phyloP scores from a whole-genome alignment of 2,113 vertebrate genomes.

The Gobius niger region DNA sequence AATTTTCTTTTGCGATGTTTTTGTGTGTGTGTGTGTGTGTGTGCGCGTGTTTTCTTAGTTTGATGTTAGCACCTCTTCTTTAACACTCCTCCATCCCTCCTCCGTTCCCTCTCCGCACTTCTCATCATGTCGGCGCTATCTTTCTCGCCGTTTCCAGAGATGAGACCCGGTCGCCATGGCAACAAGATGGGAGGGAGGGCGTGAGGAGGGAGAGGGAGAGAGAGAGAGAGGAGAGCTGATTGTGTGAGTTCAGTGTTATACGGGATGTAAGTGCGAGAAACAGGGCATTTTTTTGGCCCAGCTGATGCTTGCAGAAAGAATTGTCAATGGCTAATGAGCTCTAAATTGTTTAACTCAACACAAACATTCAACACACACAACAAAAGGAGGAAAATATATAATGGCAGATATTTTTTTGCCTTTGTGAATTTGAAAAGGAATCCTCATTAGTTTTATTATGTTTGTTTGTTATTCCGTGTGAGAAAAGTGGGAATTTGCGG shows the following conservation, averaged over 20 bases:
- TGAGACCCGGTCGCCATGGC: slow-evolving; percentile 78
- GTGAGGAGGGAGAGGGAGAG: slow-evolving; percentile 38
- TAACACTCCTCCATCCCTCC: slow-evolving; percentile 49
- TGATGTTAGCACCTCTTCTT: slow-evolving; percentile 19
- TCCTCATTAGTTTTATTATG: slow-evolving; percentile 43
- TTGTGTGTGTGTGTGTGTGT: not conserved
- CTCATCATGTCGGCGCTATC: slow-evolving; percentile 51
- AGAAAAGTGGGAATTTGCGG: slow-evolving; percentile 6
- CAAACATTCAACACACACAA: slow-evolving; percentile 18
- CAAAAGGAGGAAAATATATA: slow-evolving; percentile 33
- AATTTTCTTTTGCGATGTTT: slow-evolving; percentile 30
- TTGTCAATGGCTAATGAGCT: slow-evolving; percentile 57
- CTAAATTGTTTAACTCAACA: slow-evolving; percentile 40
- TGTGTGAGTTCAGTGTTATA: slow-evolving; percentile 60
- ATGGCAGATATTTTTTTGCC: slow-evolving; percentile 46
- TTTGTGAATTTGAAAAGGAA: slow-evolving; percentile 37
- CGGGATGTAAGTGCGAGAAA: slow-evolving; percentile 66
- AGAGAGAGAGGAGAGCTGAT: slow-evolving; percentile 32
- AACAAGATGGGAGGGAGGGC: slow-evolving; percentile 72
- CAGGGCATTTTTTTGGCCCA: slow-evolving; percentile 62
- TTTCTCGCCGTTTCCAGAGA: slow-evolving; percentile 64
- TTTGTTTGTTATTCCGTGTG: slow-evolving; percentile 35
- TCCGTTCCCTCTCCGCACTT: slow-evolving; percentile 38
- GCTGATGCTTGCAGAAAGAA: slow-evolving; percentile 41
- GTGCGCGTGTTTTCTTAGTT: slow-evolving; percentile 20